A percentile compares a stretch with the other conserved stretches of the same genome.
Conservation (phyloP, 2,888 invertebrate genomes). For the Rotaria sp. region DNA sequence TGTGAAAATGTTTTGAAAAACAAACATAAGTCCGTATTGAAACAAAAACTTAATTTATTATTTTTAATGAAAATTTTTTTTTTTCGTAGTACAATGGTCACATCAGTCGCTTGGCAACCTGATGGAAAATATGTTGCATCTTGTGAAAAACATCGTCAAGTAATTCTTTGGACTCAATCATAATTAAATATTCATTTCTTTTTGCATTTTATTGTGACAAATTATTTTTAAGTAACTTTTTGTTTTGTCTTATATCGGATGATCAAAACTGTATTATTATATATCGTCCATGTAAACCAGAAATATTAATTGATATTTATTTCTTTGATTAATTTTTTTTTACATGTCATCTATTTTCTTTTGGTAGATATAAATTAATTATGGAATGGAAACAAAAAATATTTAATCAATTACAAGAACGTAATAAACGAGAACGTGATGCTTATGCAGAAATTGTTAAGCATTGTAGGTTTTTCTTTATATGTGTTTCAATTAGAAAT, state of each 20-base stretch:
- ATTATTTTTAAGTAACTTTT: not conserved
- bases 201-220: not conserved
- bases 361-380: not conserved
- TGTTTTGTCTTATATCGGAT: not conserved
- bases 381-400: conserved; percentile 19
- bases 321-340: not conserved
- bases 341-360: not conserved
- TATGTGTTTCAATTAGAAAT: not conserved
- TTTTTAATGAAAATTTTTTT: not conserved
- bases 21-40: conserved; percentile 49
- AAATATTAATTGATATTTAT: not conserved
- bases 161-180: conserved; percentile 32
- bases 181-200: not conserved
- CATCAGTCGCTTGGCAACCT: conserved; percentile 39
- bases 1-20: conserved; percentile 57
- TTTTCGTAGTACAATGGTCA: conserved; percentile 28
- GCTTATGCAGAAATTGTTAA: conserved; percentile 1
- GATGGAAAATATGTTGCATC: conserved; percentile 35
- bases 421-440: not conserved
- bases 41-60: not conserved
- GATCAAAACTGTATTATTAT: no score
- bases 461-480: not conserved
- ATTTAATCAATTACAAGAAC: not conserved
- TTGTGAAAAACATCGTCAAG: conserved; percentile 34
- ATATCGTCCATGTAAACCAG: not conserved